These are phyloP conservation scores for Phalacrocorax brasilianus DNA, from an alignment of 2,113 vertebrate species.

Conservation along the genomic window DNA sequence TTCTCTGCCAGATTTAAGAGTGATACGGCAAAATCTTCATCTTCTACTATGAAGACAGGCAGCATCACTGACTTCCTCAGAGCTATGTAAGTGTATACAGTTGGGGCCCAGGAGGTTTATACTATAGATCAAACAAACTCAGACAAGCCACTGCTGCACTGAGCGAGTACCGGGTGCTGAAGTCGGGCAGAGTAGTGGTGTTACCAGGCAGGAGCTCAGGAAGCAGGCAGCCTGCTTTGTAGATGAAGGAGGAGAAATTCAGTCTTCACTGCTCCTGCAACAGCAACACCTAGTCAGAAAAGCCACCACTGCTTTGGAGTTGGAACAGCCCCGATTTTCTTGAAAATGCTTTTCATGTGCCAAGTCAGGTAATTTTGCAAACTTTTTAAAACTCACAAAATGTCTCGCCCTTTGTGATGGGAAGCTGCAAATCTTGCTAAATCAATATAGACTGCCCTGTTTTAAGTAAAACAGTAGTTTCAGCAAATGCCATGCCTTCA, in stretches of 20 bases:
- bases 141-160: not conserved
- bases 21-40: not conserved
- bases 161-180: not conserved
- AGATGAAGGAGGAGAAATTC: not conserved
- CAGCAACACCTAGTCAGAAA: not conserved
- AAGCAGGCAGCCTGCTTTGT: not conserved
- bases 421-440: not conserved
- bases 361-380: not conserved
- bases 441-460: not conserved
- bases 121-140: not conserved
- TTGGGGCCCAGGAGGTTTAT: not conserved
- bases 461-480: not conserved
- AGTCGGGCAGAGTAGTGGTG: not conserved
- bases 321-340: fast-evolving
- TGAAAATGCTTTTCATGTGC: not conserved
- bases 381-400: not conserved
- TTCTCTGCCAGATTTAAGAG: conserved; percentile 33
- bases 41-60: not conserved
- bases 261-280: not conserved
- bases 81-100: fast-evolving
- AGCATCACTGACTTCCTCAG: not conserved
- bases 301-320: not conserved
- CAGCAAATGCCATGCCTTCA: not conserved
- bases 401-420: not conserved
- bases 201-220: not conserved